A percentile compares a stretch with the other conserved stretches of the same genome.
phyloP scores from a whole-genome alignment of 2,888 invertebrate genomes.

The Lepetodrilus schrolli region DNA sequence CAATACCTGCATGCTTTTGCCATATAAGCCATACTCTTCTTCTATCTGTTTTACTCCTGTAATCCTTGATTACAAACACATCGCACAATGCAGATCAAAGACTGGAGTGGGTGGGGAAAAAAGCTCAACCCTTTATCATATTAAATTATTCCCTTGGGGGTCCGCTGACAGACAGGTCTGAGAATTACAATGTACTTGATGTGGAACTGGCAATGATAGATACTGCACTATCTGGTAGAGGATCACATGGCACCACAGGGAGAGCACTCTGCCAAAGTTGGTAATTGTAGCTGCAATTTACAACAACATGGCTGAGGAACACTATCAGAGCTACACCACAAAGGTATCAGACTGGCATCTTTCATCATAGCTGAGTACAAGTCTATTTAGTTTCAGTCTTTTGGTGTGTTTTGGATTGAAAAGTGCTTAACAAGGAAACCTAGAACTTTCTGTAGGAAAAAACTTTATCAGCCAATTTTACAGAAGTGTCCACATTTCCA shows the following conservation, averaged over 20 bases:
- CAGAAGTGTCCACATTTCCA: too few relatives aligned
- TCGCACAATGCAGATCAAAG: constrained; percentile 22
- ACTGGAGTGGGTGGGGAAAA: constrained; percentile 1
- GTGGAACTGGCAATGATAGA: constrained; percentile 10
- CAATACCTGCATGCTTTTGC: too few relatives aligned
- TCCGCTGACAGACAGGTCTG: constrained; percentile 4
- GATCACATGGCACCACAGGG: background rate
- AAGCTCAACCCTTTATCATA: too few relatives aligned
- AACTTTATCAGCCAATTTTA: too few relatives aligned
- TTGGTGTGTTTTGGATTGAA: too few relatives aligned
- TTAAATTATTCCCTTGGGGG: constrained; percentile 5
- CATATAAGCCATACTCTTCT: too few relatives aligned
- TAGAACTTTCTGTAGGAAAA: too few relatives aligned
- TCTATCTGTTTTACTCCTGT: too few relatives aligned
- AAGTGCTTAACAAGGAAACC: too few relatives aligned
- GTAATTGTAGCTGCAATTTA: background rate
- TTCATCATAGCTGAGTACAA: background rate
- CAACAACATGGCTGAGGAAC: background rate
- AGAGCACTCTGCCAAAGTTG: background rate
- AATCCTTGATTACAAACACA: constrained; percentile 5
- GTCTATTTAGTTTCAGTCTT: background rate
- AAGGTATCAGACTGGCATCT: background rate
- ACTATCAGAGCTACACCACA: background rate
- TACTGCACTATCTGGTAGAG: background rate
- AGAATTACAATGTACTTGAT: constrained; percentile 15